phyloP scores from a whole-genome alignment of 2,888 invertebrate species.

The Doris montereyensis region DNA sequence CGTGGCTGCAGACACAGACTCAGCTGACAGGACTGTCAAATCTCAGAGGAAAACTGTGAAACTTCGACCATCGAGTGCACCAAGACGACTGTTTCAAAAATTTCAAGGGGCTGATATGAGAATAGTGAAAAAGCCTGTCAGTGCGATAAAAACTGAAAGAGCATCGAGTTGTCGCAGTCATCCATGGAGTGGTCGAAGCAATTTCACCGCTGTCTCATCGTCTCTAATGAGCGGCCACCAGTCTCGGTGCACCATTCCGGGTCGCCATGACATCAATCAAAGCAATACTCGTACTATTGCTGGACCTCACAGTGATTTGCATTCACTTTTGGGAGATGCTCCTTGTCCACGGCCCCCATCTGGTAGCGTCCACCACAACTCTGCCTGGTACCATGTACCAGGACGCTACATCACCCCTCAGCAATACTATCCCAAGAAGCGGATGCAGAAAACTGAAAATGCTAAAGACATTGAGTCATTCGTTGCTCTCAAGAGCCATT shows the following conservation, averaged over 20 bases:
- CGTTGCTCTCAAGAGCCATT: conserved; percentile 28
- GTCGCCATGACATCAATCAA: conserved; percentile 54
- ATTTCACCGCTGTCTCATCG: not conserved
- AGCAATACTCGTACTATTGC: conserved; percentile 54
- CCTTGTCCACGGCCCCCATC: conserved; percentile 49
- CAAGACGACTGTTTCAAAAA: conserved; percentile 44
- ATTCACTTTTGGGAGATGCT: conserved; percentile 55
- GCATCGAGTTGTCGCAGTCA: not conserved
- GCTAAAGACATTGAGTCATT: conserved; percentile 34
- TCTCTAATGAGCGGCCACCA: conserved; percentile 44
- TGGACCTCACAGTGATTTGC: conserved; percentile 61
- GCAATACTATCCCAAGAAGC: conserved; percentile 40
- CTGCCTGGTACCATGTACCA: conserved; percentile 70
- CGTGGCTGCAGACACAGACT: not conserved
- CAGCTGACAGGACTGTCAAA: not conserved
- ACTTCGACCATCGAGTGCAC: conserved; percentile 36
- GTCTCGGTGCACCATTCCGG: conserved; percentile 52
- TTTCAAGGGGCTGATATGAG: conserved; percentile 45
- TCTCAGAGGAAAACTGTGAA: conserved; percentile 15
- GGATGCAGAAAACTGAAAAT: conserved; percentile 42
- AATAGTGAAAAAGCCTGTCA: conserved; percentile 10
- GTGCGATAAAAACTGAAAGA: conserved; percentile 10
- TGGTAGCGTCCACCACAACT: conserved; percentile 55
- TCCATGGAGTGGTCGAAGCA: conserved; percentile 51
- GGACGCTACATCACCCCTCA: conserved; percentile 62